These are phyloP conservation scores for Sinocyclocheilus anshuiensis DNA, from an alignment of 2,113 vertebrate species.

Conservation along the genomic window DNA sequence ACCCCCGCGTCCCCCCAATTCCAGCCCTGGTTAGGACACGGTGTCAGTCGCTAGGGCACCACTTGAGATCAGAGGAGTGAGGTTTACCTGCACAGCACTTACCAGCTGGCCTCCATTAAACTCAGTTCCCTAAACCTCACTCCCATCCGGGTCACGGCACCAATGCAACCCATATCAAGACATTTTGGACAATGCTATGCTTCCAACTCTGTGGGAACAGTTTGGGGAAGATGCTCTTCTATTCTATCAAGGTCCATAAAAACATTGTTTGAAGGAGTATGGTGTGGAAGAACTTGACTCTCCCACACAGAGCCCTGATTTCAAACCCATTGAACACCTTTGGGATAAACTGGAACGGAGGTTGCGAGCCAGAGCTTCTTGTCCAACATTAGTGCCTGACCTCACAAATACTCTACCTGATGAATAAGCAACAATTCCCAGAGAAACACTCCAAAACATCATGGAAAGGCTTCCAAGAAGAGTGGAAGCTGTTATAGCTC, in stretches of 20 bases:
- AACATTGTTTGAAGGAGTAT: not conserved
- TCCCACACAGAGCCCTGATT: too few relatives aligned
- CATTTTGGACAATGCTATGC: not conserved
- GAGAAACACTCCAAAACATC: not conserved
- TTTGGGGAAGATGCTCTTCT: too few relatives aligned
- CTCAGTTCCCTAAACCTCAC: not conserved
- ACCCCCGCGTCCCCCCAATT: too few relatives aligned
- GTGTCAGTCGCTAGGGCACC: not conserved
- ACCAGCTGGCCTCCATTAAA: not conserved
- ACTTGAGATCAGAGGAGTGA: not conserved
- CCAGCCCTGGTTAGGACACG: too few relatives aligned
- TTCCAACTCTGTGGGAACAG: not conserved
- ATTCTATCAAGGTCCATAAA: not conserved
- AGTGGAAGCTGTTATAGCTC: not conserved
- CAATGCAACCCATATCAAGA: not conserved
- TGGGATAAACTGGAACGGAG: too few relatives aligned
- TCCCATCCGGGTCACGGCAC: not conserved
- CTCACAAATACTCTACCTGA: too few relatives aligned
- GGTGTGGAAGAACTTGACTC: too few relatives aligned
- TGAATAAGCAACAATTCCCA: too few relatives aligned
- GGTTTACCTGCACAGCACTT: not conserved
- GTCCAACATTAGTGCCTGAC: too few relatives aligned
- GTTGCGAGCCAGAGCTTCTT: too few relatives aligned
- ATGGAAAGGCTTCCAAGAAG: not conserved
- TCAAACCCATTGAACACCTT: too few relatives aligned